Evolutionary conservation across 2,888 invertebrate species (phyloP).

Genomic region (Lymantria monacha): DNA sequence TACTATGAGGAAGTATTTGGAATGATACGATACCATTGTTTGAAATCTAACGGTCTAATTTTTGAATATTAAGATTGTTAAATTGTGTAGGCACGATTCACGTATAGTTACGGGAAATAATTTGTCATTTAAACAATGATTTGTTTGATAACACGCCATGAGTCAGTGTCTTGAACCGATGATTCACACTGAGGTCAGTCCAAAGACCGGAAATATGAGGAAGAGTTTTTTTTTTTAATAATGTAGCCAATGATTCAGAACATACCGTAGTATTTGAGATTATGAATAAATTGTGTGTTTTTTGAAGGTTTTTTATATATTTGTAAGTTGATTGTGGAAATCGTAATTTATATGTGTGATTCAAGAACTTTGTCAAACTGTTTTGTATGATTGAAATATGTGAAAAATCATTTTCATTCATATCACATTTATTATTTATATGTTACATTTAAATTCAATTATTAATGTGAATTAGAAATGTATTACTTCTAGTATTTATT

Average conservation of each 20-base stretch:
- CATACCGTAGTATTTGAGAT: constrained; percentile 17
- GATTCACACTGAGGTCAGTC: constrained; percentile 31
- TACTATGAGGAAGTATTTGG: constrained; percentile 18
- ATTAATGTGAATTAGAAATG: no score
- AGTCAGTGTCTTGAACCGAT: constrained; percentile 42
- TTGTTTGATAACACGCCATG: constrained; percentile 51
- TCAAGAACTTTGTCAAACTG: background rate
- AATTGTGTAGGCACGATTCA: constrained; percentile 23
- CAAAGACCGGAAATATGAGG: constrained; percentile 39
- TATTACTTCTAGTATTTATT: no score
- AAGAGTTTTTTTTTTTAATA: constrained; percentile 41
- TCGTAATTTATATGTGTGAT: background rate
- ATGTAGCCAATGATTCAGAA: constrained; percentile 31
- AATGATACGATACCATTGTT: constrained; percentile 10
- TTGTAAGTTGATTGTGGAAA: background rate
- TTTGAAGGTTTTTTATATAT: constrained; percentile 5
- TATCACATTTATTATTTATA: no score
- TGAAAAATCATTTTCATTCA: no score
- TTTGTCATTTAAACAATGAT: constrained; percentile 41
- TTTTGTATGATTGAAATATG: no score
- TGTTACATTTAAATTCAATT: no score
- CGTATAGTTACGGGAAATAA: constrained; percentile 24
- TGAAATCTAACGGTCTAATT: constrained; percentile 14
- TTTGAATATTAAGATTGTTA: constrained; percentile 18
- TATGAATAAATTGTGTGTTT: constrained; percentile 12